Evolutionary conservation across 92 coral and sea anemone genomes (phyloP), one percentile per base, ranked within the genome.

Genomic region (Palythoa grandis): DNA sequence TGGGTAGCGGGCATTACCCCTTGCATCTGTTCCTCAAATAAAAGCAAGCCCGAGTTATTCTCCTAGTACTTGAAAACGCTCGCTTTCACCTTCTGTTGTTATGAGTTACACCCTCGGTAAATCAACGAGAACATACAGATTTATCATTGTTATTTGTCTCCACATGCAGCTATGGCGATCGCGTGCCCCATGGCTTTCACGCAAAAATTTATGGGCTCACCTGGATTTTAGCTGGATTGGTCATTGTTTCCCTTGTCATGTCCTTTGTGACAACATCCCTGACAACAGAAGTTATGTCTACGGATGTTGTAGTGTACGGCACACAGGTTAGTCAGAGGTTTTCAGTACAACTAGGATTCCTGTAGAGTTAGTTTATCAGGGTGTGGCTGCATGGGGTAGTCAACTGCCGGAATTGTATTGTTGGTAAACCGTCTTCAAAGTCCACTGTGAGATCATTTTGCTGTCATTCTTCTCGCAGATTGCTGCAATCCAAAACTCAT

Each of bases 211-310:
- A 89, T 82, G 95, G 92, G 5, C 87, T 96, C 35, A 56, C 90
- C 15, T 96, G 98, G 98, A 96, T 96, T 74, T 89, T 88, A 53
- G 84, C 92, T 76, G 98, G 98, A 40, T 78, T 93, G 35, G 93
- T 96, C 11, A 89, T 96, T 60, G 87, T 94, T 11, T 85, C 96
- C 20, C 89, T 96, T 5, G 94, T 94, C 91, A 96, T 93, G 93
- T 96, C 98, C 14, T 88, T 96, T 67, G 90, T 96, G 52, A 96
- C 98, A 19, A 84, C 98, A 56, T 85, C 95, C n/a, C 87, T 96
- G 74, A 96, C 98, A 0, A 91, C 92, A 48, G 93, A 94, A 53
- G 83, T 93, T 29, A 93, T 94, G 86, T 82, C 74, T 50, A 89
- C 95, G 43, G 90, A 90, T 73, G 70, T 88, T 20, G 79, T 86